These are phyloP conservation scores for Lymantria dispar DNA, from an alignment of 2,888 invertebrate genomes.

Conservation along the genomic window DNA sequence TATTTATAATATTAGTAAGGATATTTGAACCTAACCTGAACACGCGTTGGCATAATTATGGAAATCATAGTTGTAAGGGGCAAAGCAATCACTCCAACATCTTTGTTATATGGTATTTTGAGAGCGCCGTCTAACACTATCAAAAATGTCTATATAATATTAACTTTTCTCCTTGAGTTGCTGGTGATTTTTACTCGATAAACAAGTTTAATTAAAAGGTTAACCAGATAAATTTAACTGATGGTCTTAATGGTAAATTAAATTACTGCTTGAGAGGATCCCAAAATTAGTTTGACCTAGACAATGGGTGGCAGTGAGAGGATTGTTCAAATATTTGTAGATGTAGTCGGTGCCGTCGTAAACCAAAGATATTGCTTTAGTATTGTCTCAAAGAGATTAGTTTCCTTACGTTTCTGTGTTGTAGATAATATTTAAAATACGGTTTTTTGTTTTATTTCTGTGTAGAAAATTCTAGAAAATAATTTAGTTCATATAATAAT, in stretches of 20 bases:
- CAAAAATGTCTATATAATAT: constrained; percentile 1
- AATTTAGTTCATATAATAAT: no score
- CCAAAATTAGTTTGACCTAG: constrained; percentile 77
- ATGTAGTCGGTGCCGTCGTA: constrained; percentile 66
- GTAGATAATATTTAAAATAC: constrained; percentile 41
- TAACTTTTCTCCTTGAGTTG: constrained; percentile 16
- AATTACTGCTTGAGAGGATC: constrained; percentile 62
- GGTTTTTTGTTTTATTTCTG: constrained; percentile 10
- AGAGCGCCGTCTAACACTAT: no score
- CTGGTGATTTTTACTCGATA: constrained; percentile 27
- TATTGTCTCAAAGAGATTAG: constrained; percentile 78
- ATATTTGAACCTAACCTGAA: no score
- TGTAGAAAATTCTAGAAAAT: no score
- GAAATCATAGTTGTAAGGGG: no score
- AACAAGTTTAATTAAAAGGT: constrained; percentile 53
- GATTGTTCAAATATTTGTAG: constrained; percentile 75
- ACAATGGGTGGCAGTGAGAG: constrained; percentile 62
- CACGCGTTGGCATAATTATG: no score
- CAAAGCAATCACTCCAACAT: no score
- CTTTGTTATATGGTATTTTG: no score
- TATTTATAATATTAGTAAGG: no score
- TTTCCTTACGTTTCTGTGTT: constrained; percentile 62
- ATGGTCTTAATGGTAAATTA: constrained; percentile 67
- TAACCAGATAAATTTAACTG: constrained; percentile 54
- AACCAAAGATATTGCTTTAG: constrained; percentile 73